These are phyloP conservation scores for Lithodes maja DNA, from an alignment of 2,888 invertebrate species.

Conservation along the genomic window DNA sequence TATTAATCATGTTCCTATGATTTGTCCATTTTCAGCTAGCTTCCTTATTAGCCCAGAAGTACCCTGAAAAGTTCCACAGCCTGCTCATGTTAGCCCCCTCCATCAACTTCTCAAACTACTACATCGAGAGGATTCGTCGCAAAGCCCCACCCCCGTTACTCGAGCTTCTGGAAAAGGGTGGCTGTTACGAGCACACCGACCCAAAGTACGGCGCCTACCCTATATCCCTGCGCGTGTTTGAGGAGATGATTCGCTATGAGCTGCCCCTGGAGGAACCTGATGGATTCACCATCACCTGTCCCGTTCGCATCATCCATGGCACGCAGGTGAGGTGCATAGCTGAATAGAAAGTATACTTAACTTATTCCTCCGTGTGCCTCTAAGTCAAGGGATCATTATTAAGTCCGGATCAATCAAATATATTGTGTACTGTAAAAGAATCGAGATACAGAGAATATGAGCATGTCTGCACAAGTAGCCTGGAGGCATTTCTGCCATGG, in stretches of 20 bases:
- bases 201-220: constrained; percentile 43
- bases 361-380: no score
- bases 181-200: constrained; percentile 24
- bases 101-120: constrained; percentile 34
- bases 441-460: no score
- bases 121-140: background rate
- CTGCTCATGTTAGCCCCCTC: constrained; percentile 41
- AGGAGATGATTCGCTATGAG: constrained; percentile 45
- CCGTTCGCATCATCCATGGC: constrained; percentile 49
- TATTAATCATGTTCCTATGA: background rate
- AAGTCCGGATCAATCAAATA: no score
- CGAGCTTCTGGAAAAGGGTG: constrained; percentile 36
- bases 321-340: constrained; percentile 22
- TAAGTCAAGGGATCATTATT: no score
- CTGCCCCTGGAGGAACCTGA: constrained; percentile 13
- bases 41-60: constrained; percentile 22
- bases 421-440: no score
- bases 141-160: constrained; percentile 8
- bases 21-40: constrained; percentile 35
- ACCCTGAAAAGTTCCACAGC: constrained; percentile 28
- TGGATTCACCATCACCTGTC: constrained; percentile 27
- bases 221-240: constrained; percentile 29
- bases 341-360: no score
- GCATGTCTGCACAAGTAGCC: no score
- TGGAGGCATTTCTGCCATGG: no score